Conservation (phyloP, 2,113 vertebrate genomes). For the Erythrocercus mccallii region DNA sequence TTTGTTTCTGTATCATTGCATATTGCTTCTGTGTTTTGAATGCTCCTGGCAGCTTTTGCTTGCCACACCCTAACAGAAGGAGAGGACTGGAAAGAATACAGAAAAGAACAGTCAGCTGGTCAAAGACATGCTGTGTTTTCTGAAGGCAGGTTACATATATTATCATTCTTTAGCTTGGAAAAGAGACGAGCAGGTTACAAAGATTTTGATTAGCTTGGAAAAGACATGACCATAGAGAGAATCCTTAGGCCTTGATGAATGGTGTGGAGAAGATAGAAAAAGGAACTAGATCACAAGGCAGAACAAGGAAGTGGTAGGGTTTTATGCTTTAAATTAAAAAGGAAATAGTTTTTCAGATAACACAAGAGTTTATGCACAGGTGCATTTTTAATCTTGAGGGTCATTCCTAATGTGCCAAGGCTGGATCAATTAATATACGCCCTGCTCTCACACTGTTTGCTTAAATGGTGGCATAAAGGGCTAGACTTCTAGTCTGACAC, state of each 20-base stretch:
- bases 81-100: neutral
- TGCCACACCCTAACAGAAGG: neutral
- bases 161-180: neutral
- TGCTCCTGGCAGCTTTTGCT: neutral
- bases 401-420: neutral
- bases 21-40: neutral
- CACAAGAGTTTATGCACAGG: neutral
- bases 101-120: neutral
- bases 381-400: neutral
- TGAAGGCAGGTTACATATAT: neutral
- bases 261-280: neutral
- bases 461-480: neutral
- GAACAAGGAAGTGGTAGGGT: neutral
- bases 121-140: rapidly evolving
- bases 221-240: neutral
- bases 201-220: neutral
- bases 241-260: neutral
- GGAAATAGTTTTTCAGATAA: neutral
- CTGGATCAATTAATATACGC: rapidly evolving
- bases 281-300: neutral
- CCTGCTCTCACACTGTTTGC: neutral
- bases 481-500: neutral
- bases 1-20: neutral
- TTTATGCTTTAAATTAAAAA: neutral
- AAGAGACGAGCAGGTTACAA: neutral